Evolutionary conservation across 2,797 vertebrate species (phyloP).

Genomic region (Propithecus deckenii): DNA sequence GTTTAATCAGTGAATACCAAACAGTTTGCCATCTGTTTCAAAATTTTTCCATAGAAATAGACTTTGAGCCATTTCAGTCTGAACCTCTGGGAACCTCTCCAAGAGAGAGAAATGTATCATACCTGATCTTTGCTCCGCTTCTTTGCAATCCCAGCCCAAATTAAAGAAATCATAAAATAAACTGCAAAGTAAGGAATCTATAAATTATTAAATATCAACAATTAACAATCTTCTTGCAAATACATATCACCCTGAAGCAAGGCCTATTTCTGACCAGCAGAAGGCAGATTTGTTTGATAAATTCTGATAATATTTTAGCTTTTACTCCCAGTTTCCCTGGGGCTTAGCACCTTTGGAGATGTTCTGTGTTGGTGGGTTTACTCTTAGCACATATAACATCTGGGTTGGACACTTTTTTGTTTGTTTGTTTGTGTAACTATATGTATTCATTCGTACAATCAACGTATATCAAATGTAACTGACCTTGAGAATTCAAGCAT

Average conservation of each 20-base stretch:
- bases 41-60: slow-evolving; percentile 21
- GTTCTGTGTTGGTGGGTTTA: background rate
- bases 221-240: slow-evolving; percentile 38
- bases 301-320: background rate
- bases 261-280: background rate
- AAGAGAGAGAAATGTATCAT: slow-evolving; percentile 21
- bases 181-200: background rate
- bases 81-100: slow-evolving; percentile 54
- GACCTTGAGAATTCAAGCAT: background rate
- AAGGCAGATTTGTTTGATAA: background rate
- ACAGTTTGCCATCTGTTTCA: slow-evolving; percentile 45
- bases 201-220: slow-evolving; percentile 57
- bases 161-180: slow-evolving; percentile 52
- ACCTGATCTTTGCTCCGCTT: slow-evolving; percentile 10
- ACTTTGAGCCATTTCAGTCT: slow-evolving; percentile 30
- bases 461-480: background rate
- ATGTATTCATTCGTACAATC: background rate
- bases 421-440: background rate
- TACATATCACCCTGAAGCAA: background rate
- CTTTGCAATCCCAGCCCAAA: slow-evolving; percentile 37
- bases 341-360: background rate
- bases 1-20: slow-evolving; percentile 46
- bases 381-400: background rate
- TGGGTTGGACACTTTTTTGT: background rate
- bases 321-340: background rate